Evolutionary conservation across 2,888 invertebrate genomes (phyloP), one percentile per base, ranked within the genome.

Genomic region (Pheosia tremula): DNA sequence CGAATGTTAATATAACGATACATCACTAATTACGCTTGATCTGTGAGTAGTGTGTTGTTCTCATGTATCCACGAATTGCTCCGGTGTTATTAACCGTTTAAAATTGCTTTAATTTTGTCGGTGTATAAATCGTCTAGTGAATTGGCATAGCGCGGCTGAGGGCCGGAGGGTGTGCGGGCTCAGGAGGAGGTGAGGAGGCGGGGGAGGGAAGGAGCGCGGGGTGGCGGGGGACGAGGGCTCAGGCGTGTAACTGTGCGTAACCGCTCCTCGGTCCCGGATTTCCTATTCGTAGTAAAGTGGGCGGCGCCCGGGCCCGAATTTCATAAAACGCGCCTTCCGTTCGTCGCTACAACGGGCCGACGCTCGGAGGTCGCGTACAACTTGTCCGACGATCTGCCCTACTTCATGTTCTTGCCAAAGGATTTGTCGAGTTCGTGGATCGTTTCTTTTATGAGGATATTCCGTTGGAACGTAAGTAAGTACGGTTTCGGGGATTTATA

Each of bases 231-330:
- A 74, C 79, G 77, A 80, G 86, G 89, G 87, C 89, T 90, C 92
- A 89, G 88, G 88, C 92, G 92, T 90, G 91, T 90, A 89, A 90
- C 90, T 89, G 90, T 89, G 91, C 89, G 92, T 93, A 90, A 91
- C 93, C 91, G 91, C 88, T 91, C 86, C 89, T 88, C 90, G 90
- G 89, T 91, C 88, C 90, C 93, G 92, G 92, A 91, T 91, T 94
- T 94, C 93, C 93, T 93, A 91, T 91, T 91, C 89, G 91, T 89
- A 93, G 91, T 91, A 91, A 91, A 93, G 91, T 91, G 90, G 90
- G 90, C 91, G 90, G 91, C 90, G 90, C 90, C 88, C 78, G 85
- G 85, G 83, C 87, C 85, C 86, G 88, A 90, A 91, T 91, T 91
- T 91, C 91, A 89, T 88, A 90, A 89, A 89, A 87, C 87, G 87